phyloP scores from a whole-genome alignment of 2,797 vertebrate genomes.

The Semotilus atromaculatus region DNA sequence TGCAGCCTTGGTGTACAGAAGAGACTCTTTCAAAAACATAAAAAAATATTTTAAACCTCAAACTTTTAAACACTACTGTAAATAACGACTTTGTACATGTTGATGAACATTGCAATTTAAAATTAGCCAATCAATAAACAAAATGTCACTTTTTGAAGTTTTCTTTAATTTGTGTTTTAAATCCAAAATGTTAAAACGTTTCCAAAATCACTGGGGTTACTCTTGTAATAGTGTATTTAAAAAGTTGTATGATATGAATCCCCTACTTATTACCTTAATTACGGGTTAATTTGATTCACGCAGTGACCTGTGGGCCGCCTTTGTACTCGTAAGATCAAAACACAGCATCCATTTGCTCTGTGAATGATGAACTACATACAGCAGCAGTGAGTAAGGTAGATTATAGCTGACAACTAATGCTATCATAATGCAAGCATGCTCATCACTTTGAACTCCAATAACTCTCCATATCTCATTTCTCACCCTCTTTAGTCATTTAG shows the following conservation, averaged over 20 bases:
- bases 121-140: background rate
- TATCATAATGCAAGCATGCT: slow-evolving; percentile 35
- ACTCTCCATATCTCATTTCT: slow-evolving; percentile 40
- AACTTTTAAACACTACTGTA: background rate
- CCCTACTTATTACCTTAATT: background rate
- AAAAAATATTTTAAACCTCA: background rate
- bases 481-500: slow-evolving; percentile 29
- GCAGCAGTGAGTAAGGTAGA: slow-evolving; percentile 34
- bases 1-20: background rate
- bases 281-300: slow-evolving; percentile 1
- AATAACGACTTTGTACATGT: background rate
- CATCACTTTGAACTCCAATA: slow-evolving; percentile 46
- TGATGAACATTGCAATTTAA: background rate
- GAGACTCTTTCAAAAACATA: background rate
- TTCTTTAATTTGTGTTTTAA: background rate
- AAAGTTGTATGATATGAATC: background rate
- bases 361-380: slow-evolving; percentile 4
- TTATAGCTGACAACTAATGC: slow-evolving; percentile 38
- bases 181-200: background rate
- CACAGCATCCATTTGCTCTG: slow-evolving; percentile 27
- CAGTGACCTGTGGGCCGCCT: background rate
- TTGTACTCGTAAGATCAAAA: slow-evolving; percentile 17
- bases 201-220: background rate
- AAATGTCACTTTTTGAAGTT: background rate
- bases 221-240: background rate